Conservation (phyloP, 2,113 vertebrate genomes). For the Coreoperca whiteheadi region DNA sequence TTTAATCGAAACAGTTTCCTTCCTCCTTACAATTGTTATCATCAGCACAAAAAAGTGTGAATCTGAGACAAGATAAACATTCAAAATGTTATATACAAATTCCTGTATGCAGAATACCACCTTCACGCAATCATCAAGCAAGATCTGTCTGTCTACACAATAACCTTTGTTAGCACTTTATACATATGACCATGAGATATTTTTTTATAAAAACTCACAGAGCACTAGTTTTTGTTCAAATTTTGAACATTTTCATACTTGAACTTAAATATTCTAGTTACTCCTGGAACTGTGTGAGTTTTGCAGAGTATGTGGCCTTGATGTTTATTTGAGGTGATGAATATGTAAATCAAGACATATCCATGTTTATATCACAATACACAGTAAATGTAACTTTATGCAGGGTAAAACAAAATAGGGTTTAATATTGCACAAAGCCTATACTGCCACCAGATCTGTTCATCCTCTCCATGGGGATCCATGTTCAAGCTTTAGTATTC, state of each 20-base stretch:
- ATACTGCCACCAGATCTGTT: slow-evolving; percentile 19
- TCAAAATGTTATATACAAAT: neutral
- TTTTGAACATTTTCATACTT: neutral
- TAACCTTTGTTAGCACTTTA: neutral
- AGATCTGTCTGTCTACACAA: neutral
- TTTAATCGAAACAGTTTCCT: slow-evolving; percentile 27
- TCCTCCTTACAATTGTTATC: slow-evolving; percentile 14
- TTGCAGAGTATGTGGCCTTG: neutral
- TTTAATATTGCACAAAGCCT: slow-evolving; percentile 1
- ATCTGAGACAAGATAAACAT: slow-evolving; percentile 1
- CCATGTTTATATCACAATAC: neutral
- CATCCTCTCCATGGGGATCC: slow-evolving; percentile 18
- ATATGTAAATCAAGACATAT: slow-evolving; percentile 14
- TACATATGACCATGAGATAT: neutral
- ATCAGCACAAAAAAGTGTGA: slow-evolving; percentile 20
- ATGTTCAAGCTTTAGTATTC: slow-evolving; percentile 38
- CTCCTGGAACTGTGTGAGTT: neutral
- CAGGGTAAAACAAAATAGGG: neutral
- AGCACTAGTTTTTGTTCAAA: neutral
- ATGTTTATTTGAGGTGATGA: slow-evolving; percentile 13
- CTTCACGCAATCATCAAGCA: neutral
- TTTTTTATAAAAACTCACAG: neutral
- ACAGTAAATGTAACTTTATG: neutral
- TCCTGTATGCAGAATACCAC: neutral
- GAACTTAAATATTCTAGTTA: neutral